A percentile compares a stretch with the other conserved stretches of the same genome.
Evolutionary conservation across 2,797 vertebrate species (phyloP).

Genomic region (Acrossocheilus wenchowensis): DNA sequence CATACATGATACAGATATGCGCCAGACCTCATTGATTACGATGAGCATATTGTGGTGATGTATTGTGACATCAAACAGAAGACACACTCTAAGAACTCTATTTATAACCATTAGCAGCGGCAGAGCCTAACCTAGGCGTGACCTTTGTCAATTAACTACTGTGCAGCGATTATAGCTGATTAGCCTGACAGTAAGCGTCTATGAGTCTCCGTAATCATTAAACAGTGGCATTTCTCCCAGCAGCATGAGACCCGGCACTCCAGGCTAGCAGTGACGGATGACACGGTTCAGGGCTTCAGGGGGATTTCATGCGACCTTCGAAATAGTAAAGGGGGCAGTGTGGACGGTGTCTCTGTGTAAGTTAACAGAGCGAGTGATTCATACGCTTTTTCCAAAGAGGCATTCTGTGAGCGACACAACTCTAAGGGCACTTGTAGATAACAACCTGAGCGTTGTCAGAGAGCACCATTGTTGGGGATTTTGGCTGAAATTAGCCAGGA

Average conservation of each 20-base stretch:
- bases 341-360: conserved; percentile 47
- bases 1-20: background rate
- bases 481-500: conserved; percentile 47
- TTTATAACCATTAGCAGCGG: conserved; percentile 47
- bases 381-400: conserved; percentile 51
- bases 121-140: conserved; percentile 52
- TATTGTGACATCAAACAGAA: conserved; percentile 35
- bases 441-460: conserved; percentile 61
- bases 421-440: conserved; percentile 62
- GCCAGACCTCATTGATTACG: background rate
- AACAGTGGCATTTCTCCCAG: conserved; percentile 55
- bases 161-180: conserved; percentile 57
- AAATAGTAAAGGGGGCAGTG: conserved; percentile 43
- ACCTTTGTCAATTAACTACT: conserved; percentile 59
- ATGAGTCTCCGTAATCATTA: conserved; percentile 59
- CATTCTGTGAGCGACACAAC: conserved; percentile 54
- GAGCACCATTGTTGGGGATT: conserved; percentile 53
- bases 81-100: conserved; percentile 25
- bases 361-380: conserved; percentile 59
- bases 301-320: conserved; percentile 49
- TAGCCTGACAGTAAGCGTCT: conserved; percentile 61
- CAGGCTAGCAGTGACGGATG: conserved; percentile 59
- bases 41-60: conserved; percentile 36
- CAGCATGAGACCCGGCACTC: conserved; percentile 44
- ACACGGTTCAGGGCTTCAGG: conserved; percentile 55